Percentiles rank a stretch among this genome's conserved stretches.
These are phyloP conservation scores for Yponomeuta plumbellus DNA, from an alignment of 2,888 invertebrate species.

Conservation along the genomic window DNA sequence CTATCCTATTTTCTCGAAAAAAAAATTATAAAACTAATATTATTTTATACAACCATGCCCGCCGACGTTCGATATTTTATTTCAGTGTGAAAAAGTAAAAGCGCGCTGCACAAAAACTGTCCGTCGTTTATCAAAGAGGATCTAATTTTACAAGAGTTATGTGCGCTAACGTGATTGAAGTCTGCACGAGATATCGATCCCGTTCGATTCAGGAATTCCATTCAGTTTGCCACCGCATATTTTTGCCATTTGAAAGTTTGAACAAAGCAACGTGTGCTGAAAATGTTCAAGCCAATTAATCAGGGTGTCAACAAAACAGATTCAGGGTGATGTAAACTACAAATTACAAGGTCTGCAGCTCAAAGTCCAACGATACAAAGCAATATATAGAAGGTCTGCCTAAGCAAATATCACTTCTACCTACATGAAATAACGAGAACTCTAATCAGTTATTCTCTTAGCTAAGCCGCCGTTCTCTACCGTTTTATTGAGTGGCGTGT, in stretches of 20 bases:
- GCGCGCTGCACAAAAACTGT: background rate
- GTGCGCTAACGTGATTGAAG: slow-evolving; percentile 2
- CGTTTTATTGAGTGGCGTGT: too few species aligned
- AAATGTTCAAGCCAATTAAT: background rate
- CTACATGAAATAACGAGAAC: too few species aligned
- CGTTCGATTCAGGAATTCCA: background rate
- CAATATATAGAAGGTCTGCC: background rate
- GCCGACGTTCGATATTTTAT: background rate
- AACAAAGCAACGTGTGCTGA: background rate
- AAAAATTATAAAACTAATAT: background rate
- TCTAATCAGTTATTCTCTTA: too few species aligned
- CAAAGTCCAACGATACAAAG: background rate
- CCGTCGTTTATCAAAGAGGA: background rate
- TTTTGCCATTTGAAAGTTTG: background rate
- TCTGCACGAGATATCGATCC: background rate
- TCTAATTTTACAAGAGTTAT: slow-evolving; percentile 3
- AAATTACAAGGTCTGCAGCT: background rate
- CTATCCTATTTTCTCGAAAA: too few species aligned
- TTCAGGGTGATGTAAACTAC: background rate
- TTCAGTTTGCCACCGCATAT: background rate
- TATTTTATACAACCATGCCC: too few species aligned
- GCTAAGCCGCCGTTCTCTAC: too few species aligned
- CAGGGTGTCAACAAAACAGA: background rate
- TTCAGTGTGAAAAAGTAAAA: background rate
- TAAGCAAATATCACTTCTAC: too few species aligned